Percentiles rank a stretch among this genome's conserved stretches.
These are phyloP conservation scores for Archilochus colubris DNA, from an alignment of 2,113 vertebrate species.

Conservation along the genomic window DNA sequence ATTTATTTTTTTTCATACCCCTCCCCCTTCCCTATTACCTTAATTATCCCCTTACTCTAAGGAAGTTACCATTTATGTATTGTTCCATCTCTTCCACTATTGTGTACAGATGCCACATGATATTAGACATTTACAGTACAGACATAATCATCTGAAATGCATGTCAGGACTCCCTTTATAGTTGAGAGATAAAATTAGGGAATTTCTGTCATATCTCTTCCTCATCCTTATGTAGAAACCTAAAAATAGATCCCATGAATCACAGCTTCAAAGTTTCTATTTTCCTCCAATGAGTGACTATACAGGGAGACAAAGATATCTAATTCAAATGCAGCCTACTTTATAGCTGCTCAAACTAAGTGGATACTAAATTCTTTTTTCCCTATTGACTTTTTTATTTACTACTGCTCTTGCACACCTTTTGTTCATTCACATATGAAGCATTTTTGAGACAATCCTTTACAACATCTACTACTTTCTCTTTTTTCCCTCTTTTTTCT, in stretches of 20 bases:
- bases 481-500: not conserved
- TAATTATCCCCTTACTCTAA: not conserved
- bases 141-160: not conserved
- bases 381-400: not conserved
- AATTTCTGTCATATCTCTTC: not conserved
- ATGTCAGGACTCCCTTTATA: not conserved
- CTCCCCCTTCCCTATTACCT: rapidly evolving
- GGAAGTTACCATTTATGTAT: not conserved
- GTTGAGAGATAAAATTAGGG: constrained; percentile 12
- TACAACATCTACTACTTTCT: not conserved
- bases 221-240: constrained; percentile 10
- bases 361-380: not conserved
- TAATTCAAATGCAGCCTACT: not conserved
- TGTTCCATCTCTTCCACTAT: not conserved
- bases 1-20: not conserved
- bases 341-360: not conserved
- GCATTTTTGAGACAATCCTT: not conserved
- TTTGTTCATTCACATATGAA: not conserved
- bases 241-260: constrained; percentile 48
- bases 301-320: constrained; percentile 18
- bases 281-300: constrained; percentile 37
- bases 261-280: constrained; percentile 1
- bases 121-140: not conserved
- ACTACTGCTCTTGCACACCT: not conserved
- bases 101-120: not conserved